A percentile compares a stretch with the other conserved stretches of the same genome.
These are phyloP conservation scores for Phengaris arion DNA, from an alignment of 2,888 invertebrate species.

Conservation along the genomic window DNA sequence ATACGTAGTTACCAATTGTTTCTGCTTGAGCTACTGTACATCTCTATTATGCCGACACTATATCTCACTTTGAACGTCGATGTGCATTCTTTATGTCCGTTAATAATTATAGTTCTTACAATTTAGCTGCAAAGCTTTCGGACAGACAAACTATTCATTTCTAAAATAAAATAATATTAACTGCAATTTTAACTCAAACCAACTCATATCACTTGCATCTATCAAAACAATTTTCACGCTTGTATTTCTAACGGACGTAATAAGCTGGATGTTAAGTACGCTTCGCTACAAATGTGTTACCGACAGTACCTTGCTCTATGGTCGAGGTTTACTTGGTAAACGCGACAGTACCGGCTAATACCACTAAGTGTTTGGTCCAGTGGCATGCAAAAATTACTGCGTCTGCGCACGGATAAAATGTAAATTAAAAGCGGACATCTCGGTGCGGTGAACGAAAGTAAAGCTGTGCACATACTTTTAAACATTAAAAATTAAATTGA, in stretches of 20 bases:
- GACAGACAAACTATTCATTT: not conserved
- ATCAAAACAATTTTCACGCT: constrained; percentile 10
- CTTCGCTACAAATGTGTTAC: not conserved
- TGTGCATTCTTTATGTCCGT: too few relatives aligned
- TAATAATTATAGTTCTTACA: too few relatives aligned
- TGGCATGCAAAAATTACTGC: constrained; percentile 54
- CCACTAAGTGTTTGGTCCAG: constrained; percentile 31
- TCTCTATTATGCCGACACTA: too few relatives aligned
- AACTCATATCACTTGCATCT: not conserved
- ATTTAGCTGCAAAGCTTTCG: not conserved
- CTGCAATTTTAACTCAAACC: not conserved
- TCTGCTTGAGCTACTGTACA: too few relatives aligned
- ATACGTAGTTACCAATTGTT: too few relatives aligned
- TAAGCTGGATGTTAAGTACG: not conserved
- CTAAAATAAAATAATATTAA: not conserved
- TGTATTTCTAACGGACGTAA: not conserved
- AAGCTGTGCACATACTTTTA: constrained; percentile 18
- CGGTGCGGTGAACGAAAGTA: constrained; percentile 42
- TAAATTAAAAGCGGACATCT: constrained; percentile 52
- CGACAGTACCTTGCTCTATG: not conserved
- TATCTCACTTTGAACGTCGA: too few relatives aligned
- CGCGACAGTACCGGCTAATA: constrained; percentile 15
- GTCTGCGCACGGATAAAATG: constrained; percentile 52
- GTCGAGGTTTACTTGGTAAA: not conserved
- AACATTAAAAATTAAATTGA: not conserved